phyloP scores from a whole-genome alignment of 2,888 invertebrate species.

The Xylota sylvarum region DNA sequence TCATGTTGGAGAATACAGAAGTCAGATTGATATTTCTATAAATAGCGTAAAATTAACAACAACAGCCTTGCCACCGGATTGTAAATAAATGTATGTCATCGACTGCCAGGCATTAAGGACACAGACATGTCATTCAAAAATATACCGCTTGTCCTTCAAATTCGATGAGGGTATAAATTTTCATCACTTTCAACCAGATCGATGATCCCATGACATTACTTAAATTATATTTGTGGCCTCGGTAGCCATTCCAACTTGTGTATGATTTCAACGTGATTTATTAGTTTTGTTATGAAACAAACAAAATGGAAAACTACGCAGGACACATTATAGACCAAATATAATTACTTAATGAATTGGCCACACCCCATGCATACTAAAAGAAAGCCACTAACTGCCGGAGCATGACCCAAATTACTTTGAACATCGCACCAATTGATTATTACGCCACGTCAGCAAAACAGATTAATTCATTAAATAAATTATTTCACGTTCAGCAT shows the following conservation, averaged over 20 bases:
- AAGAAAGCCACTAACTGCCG: not conserved
- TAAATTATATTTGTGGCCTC: too few relatives aligned
- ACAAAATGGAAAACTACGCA: not conserved
- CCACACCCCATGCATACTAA: not conserved
- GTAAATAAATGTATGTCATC: too few relatives aligned
- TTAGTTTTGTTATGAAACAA: not conserved
- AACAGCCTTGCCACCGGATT: too few relatives aligned
- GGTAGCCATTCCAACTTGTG: not conserved
- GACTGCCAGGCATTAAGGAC: too few relatives aligned
- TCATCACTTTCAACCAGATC: too few relatives aligned
- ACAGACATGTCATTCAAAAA: too few relatives aligned
- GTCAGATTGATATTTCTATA: too few relatives aligned
- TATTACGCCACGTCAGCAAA: slow-evolving; percentile 62
- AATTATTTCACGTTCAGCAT: slow-evolving; percentile 68
- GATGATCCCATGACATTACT: too few relatives aligned
- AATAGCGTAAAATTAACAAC: too few relatives aligned
- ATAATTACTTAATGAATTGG: slow-evolving; percentile 1
- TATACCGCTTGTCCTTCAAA: too few relatives aligned
- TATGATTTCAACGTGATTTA: not conserved
- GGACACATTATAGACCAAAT: not conserved
- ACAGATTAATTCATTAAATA: slow-evolving; percentile 73
- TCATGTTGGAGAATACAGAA: too few relatives aligned
- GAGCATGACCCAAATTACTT: slow-evolving; percentile 33
- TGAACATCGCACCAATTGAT: slow-evolving; percentile 55
- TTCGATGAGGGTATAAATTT: too few relatives aligned